Conservation (phyloP, 1,140 invertebrate genomes). For the Sarcophaga peregrina region DNA sequence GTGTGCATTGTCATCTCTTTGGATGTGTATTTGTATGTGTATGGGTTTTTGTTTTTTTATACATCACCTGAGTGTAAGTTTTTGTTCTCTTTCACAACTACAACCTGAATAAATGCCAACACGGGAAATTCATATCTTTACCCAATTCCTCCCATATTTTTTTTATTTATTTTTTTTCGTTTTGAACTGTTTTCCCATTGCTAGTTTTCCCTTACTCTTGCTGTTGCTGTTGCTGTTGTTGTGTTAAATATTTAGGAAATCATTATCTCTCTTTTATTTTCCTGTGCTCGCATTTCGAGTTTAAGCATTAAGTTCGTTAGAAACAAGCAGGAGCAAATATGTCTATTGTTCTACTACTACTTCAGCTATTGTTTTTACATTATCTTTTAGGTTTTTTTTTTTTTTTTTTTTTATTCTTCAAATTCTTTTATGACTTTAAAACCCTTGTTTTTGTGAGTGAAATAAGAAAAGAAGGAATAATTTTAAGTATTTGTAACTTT, state of each 20-base stretch:
- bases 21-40: not conserved
- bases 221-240: not conserved
- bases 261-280: slow-evolving; percentile 20
- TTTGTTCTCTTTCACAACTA: not conserved
- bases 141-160: not conserved
- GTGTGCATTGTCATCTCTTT: slow-evolving; percentile 36
- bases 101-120: not conserved
- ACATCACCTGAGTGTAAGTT: not conserved
- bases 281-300: not conserved
- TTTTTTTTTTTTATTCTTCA: not conserved
- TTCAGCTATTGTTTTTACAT: not conserved
- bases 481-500: too few relatives aligned
- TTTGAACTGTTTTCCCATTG: not conserved
- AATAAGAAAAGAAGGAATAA: too few relatives aligned
- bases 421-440: slow-evolving; percentile 24
- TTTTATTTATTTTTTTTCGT: not conserved
- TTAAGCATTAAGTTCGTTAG: slow-evolving; percentile 9
- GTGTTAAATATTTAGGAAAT: slow-evolving; percentile 8
- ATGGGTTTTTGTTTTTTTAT: not conserved
- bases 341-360: not conserved
- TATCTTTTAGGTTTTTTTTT: not conserved
- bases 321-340: not conserved
- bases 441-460: not conserved
- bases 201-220: not conserved
- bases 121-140: not conserved